Evolutionary conservation across 2,888 invertebrate genomes (phyloP).

Genomic region (Torymus texanus): DNA sequence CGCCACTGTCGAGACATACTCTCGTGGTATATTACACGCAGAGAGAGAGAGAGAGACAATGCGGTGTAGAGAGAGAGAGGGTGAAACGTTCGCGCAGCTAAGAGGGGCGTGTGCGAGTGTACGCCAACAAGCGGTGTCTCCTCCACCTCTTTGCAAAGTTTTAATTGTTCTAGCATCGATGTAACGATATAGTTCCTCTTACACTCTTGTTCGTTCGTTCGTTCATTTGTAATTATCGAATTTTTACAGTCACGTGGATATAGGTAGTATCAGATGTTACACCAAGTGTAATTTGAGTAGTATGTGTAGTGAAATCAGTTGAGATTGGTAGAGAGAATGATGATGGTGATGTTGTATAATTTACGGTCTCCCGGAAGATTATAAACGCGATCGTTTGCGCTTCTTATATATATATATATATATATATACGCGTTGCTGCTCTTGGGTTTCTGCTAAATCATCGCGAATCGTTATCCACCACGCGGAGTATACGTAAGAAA

Average conservation of each 20-base stretch:
- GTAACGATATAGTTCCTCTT: slow-evolving; percentile 33
- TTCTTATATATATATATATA: too few species aligned
- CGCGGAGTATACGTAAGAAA: too few species aligned
- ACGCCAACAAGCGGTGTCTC: slow-evolving; percentile 36
- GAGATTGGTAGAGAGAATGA: too few species aligned
- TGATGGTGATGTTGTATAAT: too few species aligned
- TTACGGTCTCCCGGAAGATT: too few species aligned
- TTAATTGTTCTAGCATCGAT: slow-evolving; percentile 51
- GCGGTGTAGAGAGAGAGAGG: neutral
- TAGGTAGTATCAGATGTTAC: neutral
- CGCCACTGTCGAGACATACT: neutral
- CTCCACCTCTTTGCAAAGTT: slow-evolving; percentile 47
- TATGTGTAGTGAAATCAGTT: too few species aligned
- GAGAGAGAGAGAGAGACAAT: neutral
- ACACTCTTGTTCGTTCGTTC: neutral
- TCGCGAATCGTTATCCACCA: too few species aligned
- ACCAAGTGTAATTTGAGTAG: too few species aligned
- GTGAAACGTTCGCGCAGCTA: slow-evolving; percentile 25
- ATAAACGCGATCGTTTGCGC: too few species aligned
- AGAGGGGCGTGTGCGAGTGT: neutral
- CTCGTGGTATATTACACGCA: neutral
- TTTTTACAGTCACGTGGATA: slow-evolving; percentile 13
- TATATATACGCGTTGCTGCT: too few species aligned
- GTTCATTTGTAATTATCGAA: slow-evolving; percentile 25
- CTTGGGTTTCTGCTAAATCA: too few species aligned